These are phyloP conservation scores for Epirrhoe tristata DNA, from an alignment of 2,888 invertebrate species.

Conservation along the genomic window DNA sequence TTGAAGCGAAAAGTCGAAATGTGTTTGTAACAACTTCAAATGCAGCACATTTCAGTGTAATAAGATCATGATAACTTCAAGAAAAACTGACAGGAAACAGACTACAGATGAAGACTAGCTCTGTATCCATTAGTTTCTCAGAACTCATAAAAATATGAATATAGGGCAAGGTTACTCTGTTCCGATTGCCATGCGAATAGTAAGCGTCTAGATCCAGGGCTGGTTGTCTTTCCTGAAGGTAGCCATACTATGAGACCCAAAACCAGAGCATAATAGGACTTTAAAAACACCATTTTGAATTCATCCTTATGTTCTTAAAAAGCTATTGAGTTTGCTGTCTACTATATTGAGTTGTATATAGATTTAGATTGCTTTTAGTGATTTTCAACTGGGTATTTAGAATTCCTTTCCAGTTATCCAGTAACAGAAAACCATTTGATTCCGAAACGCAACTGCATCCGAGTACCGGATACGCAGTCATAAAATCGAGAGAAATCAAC, in stretches of 20 bases:
- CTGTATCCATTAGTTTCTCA: conserved; percentile 33
- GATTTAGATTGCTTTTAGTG: no score
- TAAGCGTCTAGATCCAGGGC: conserved; percentile 41
- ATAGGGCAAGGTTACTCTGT: conserved; percentile 54
- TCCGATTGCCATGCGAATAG: conserved; percentile 48
- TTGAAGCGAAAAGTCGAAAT: no score
- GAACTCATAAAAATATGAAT: conserved; percentile 50
- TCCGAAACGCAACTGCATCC: conserved; percentile 4
- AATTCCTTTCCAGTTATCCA: background rate
- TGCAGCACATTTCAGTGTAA: background rate
- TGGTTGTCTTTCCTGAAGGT: background rate
- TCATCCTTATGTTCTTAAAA: background rate
- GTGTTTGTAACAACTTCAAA: no score
- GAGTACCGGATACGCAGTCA: conserved; percentile 7
- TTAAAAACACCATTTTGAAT: background rate
- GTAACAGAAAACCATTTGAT: background rate
- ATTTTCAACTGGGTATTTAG: background rate
- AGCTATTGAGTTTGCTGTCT: no score
- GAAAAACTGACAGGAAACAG: conserved; percentile 9
- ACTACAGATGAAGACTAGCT: conserved; percentile 35
- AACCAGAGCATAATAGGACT: background rate
- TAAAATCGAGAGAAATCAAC: conserved; percentile 21
- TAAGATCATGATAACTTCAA: conserved; percentile 10
- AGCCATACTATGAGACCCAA: background rate
- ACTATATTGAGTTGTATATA: no score